Evolutionary conservation across 2,797 vertebrate species (phyloP).

Genomic region (Agapornis canus): DNA sequence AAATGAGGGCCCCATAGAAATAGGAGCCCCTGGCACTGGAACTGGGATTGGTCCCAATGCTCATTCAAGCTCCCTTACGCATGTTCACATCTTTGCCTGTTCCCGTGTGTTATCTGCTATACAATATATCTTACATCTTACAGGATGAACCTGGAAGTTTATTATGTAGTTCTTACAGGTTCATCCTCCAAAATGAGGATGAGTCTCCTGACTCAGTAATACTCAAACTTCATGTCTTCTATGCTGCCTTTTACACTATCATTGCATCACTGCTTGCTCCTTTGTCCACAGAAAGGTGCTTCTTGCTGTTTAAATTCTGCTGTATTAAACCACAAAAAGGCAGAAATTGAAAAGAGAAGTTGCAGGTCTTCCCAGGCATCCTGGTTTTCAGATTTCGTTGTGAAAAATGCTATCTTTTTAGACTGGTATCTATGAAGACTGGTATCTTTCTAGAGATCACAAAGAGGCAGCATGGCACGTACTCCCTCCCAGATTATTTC

Average conservation of each 20-base stretch:
- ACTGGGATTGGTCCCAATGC: background rate
- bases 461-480: background rate
- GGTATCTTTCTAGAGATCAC: background rate
- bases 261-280: background rate
- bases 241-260: background rate
- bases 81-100: background rate
- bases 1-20: background rate
- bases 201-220: background rate
- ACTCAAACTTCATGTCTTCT: background rate
- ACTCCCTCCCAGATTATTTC: background rate
- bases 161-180: fast-evolving
- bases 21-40: background rate
- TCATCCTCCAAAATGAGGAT: background rate
- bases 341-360: background rate
- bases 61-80: background rate
- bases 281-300: background rate
- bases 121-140: background rate
- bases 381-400: background rate
- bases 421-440: background rate
- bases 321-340: background rate
- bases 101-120: background rate
- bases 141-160: background rate
- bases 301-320: background rate
- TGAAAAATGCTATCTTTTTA: background rate
- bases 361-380: background rate